Conservation (phyloP, 2,797 vertebrate genomes). For the Rhabdophis nuchalis region DNA sequence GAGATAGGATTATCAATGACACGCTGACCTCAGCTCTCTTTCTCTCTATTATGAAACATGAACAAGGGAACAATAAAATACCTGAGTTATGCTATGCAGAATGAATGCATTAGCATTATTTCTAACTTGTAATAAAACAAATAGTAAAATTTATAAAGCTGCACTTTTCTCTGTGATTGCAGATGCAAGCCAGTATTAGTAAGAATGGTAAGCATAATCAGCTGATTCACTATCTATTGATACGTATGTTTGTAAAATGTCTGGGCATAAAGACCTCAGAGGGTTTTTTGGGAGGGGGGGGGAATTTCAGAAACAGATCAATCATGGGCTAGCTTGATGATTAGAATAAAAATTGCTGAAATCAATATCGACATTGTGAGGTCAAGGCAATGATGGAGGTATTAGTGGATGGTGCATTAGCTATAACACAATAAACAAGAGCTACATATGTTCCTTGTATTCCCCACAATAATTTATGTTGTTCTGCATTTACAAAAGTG, state of each 20-base stretch:
- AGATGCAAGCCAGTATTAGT: background rate
- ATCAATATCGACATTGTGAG: background rate
- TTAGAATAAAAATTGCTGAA: background rate
- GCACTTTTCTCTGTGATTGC: background rate
- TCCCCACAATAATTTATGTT: background rate
- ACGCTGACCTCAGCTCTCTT: background rate
- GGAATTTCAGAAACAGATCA: too few species aligned
- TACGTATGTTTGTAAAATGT: background rate
- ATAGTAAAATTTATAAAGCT: background rate
- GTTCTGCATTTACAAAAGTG: background rate
- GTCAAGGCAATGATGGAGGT: background rate
- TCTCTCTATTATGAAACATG: background rate
- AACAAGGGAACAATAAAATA: background rate
- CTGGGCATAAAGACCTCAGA: background rate
- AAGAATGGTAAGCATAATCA: background rate
- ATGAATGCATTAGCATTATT: background rate
- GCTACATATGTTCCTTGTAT: background rate
- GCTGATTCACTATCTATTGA: background rate
- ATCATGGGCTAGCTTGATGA: background rate
- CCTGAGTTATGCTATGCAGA: background rate
- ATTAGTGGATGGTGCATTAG: background rate
- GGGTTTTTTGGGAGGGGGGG: too few species aligned
- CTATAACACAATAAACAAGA: background rate
- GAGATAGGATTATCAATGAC: background rate
- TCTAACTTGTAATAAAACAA: background rate